Evolutionary conservation across 2,888 invertebrate genomes (phyloP), one percentile per base, ranked within the genome.

Genomic region (Perizoma affinitatum): DNA sequence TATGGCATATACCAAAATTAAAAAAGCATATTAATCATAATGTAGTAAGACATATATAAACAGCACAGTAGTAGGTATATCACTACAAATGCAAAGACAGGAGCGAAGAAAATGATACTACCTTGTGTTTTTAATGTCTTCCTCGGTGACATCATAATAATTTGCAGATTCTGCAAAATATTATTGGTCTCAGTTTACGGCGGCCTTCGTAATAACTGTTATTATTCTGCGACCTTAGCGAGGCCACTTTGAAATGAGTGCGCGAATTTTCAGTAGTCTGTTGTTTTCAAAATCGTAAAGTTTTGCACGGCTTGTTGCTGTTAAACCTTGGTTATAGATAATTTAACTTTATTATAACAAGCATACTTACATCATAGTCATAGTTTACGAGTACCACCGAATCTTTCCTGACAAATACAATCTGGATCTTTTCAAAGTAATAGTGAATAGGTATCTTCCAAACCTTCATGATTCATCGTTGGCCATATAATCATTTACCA

Each of bases 71-170:
- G 22, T 22, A 22, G 1, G 22, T 22, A 22, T 22, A 22, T 22
- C 1, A 3, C 22, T 22, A 22, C 22, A 22, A 2, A 22, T 22
- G 22, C 22, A 22, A 22, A 2, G 22, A 22, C 3, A 22, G 22
- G 22, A 22, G 22, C 3, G 22, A 22, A 22, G 22, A 22, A 22
- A 22, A 22, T 22, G 22, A 2, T 22, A 22, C 7, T 35, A 48
- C 40, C 52, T 36, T 41, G 47, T 7, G 50, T 81, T 82, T 22
- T 22, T 22, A 75, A 79, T 71, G 59, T 71, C 74, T 83, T 83
- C 83, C 80, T 83, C 80, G 80, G 80, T 82, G 82, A 82, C 79
- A 73, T 79, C 75, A 78, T 64, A 58, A 59, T 58, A 66, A 45
- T 49, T 63, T 69, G 69, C 72, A 75, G 70, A 75, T 73, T 71